Conservation (phyloP, 2,888 invertebrate species). For the Eugnorisma glareosa region DNA sequence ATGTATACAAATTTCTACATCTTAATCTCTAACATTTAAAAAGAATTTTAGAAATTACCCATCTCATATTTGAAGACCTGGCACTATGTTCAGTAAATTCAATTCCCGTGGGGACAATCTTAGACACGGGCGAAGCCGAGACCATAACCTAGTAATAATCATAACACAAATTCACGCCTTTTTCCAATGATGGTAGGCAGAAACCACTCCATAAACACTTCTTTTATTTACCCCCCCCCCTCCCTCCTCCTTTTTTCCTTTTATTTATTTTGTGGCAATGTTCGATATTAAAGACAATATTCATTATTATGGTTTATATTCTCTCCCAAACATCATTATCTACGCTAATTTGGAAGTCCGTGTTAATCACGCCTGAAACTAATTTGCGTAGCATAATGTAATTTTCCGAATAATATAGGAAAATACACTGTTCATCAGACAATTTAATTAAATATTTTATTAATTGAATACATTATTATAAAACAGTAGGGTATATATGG, state of each 20-base stretch:
- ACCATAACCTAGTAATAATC: background rate
- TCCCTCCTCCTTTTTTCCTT: no score
- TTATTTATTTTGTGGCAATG: background rate
- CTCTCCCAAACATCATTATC: conserved; percentile 1
- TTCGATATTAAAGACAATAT: background rate
- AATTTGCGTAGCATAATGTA: background rate
- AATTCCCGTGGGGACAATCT: background rate
- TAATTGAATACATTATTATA: background rate
- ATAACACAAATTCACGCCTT: no score
- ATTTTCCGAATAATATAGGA: background rate
- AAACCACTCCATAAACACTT: no score
- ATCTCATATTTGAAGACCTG: no score
- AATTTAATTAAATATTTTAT: background rate
- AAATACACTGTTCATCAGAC: background rate
- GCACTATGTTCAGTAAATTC: background rate
- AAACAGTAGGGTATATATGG: background rate
- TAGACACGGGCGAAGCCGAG: background rate
- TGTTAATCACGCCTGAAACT: conserved; percentile 8
- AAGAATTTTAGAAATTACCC: background rate
- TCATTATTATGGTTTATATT: no score
- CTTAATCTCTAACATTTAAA: background rate
- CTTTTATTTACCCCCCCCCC: no score
- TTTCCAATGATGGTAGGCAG: no score
- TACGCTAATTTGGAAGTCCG: background rate
- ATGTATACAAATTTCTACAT: background rate